These are phyloP conservation scores for Clunio marinus DNA, from an alignment of 2,888 invertebrate genomes.

Conservation along the genomic window DNA sequence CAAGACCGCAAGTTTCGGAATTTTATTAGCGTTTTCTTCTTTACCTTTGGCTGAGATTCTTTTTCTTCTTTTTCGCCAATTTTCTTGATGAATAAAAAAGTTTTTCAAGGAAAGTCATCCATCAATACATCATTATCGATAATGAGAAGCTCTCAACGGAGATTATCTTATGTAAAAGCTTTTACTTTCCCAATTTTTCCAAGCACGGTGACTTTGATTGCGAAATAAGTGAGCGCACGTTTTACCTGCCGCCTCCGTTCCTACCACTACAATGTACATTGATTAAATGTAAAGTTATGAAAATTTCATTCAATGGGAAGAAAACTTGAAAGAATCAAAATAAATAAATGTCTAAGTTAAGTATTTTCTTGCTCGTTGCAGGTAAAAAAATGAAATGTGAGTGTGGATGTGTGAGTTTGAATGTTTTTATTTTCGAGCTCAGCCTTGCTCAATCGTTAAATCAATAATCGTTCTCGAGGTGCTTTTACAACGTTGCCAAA, in stretches of 20 bases:
- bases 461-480: slow-evolving; percentile 4
- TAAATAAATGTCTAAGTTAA: background rate
- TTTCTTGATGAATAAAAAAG: no score
- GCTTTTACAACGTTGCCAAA: background rate
- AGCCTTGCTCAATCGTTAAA: background rate
- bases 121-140: background rate
- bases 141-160: background rate
- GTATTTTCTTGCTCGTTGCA: background rate
- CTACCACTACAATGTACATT: no score
- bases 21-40: no score
- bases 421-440: background rate
- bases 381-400: no score
- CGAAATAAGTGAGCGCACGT: background rate
- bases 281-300: slow-evolving; percentile 6
- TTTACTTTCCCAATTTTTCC: no score
- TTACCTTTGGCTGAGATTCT: no score
- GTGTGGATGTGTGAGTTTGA: no score
- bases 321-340: background rate
- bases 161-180: no score
- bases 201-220: background rate
- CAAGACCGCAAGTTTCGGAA: no score
- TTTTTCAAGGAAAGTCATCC: no score
- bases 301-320: background rate
- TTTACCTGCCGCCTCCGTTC: background rate
- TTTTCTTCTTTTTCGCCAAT: no score